Conservation (phyloP, 2,113 vertebrate genomes). For the Globicephala melas region DNA sequence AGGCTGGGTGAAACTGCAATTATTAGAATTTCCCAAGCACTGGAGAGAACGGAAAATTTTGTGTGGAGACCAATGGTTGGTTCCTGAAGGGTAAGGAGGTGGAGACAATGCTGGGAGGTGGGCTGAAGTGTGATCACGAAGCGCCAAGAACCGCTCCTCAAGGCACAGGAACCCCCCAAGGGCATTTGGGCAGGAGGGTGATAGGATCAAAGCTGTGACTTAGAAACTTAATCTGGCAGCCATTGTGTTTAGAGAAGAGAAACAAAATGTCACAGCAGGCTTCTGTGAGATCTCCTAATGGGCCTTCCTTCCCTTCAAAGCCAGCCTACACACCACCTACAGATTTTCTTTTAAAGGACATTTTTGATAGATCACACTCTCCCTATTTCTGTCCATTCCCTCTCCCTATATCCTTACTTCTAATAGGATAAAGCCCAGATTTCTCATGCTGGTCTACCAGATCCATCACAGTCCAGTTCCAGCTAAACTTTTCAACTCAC, state of each 20-base stretch:
- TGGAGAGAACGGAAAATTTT: not conserved
- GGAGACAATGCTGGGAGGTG: not conserved
- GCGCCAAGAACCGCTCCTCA: not conserved
- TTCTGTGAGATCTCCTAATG: not conserved
- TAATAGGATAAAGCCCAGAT: not conserved
- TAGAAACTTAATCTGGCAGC: not conserved
- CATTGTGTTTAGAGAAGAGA: not conserved
- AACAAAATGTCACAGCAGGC: not conserved
- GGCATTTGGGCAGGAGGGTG: not conserved
- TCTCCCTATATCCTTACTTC: not conserved
- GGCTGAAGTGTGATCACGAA: not conserved
- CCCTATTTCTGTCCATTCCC: not conserved
- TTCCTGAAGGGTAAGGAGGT: not conserved
- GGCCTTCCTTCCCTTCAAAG: not conserved
- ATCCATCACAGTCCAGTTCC: not conserved
- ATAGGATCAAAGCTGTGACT: not conserved
- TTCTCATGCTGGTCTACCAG: not conserved
- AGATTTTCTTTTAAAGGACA: not conserved
- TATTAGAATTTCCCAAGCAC: not conserved
- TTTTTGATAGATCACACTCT: not conserved
- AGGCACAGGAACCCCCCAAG: not conserved
- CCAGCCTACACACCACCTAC: not conserved
- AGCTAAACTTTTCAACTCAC: not conserved
- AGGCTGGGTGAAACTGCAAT: not conserved
- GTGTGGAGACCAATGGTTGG: not conserved